Evolutionary conservation across 2,888 invertebrate species (phyloP), one percentile per base, ranked within the genome.

Genomic region (Campoplex nolae): DNA sequence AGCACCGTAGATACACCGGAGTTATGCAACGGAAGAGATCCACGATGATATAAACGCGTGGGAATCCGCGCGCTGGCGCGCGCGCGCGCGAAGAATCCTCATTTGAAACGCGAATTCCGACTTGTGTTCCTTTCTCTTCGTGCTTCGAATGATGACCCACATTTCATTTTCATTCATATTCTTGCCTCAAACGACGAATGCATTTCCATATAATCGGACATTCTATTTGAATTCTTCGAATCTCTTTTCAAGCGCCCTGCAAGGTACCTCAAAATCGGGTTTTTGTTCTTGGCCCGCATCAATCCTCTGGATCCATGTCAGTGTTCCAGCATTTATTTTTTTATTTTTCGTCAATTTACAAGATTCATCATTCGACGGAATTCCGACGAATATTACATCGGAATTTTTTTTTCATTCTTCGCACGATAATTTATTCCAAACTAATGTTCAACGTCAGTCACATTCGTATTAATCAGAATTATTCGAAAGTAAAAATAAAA

Each of bases 151-250:
- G 23, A 76, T 81, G 86, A 86, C 86, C 86, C 54, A 86, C 86
- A 81, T 86, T 67, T 65, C 38, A 58, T 77, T 84, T 83, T 86
- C 86, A 86, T 86, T 86, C 86, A 86, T 73, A 78, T 67, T 38
- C 54, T 38, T n/a, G 58, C 23, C 38, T 32, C 18, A 23, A 74
- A 77, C 48, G 79, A 79, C 23, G 28, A 38, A 71, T 77, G 75
- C 68, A 67, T 86, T 80, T 76, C 38, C 74, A 77, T 83, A 71
- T 86, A 70, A 75, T 67, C 28, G 23, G 23, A 16, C 56, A 51
- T 65, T 77, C 58, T 76, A 67, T 71, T 54, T 9, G 78, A 23
- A 16, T 48, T 23, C 28, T 16, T 42, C 54, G 16, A 54, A 76
- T 73, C 11, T 73, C 11, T 42, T 80, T 62, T 58, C 42, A 45